Conservation (phyloP, 2,113 vertebrate genomes). For the Gallinago jamesoni region DNA sequence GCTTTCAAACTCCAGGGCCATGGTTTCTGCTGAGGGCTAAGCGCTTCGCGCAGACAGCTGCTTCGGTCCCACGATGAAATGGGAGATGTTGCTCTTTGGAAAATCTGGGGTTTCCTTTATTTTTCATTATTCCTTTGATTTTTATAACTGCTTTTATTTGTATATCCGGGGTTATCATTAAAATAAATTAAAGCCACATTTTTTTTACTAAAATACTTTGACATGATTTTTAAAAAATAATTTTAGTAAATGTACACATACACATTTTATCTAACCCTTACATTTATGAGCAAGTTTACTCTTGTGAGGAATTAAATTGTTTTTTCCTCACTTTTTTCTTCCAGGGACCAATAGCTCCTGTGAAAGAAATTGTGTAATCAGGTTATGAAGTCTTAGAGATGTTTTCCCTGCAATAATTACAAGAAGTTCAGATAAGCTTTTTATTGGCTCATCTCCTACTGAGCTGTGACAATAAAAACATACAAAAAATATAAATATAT, state of each 20-base stretch:
- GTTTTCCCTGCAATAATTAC: not conserved
- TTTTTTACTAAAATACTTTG: not conserved
- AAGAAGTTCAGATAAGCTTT: not conserved
- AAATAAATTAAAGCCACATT: not conserved
- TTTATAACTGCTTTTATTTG: not conserved
- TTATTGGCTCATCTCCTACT: not conserved
- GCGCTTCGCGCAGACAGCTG: not conserved
- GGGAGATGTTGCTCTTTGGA: not conserved
- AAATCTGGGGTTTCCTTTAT: not conserved
- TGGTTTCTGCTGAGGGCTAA: not conserved
- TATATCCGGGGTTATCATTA: not conserved
- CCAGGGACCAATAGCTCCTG: not conserved
- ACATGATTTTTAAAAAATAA: not conserved
- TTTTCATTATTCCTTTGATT: not conserved
- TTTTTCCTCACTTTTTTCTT: not conserved
- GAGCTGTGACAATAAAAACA: not conserved
- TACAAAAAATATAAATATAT: not conserved
- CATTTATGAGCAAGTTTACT: not conserved
- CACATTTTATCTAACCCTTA: not conserved
- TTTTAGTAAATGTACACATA: not conserved
- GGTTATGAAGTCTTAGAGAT: not conserved
- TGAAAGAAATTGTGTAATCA: not conserved
- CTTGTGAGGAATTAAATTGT: not conserved
- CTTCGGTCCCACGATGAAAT: not conserved
- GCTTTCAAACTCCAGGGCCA: not conserved